Evolutionary conservation across 2,797 vertebrate species (phyloP).

Genomic region (Threskiornis aethiopicus): DNA sequence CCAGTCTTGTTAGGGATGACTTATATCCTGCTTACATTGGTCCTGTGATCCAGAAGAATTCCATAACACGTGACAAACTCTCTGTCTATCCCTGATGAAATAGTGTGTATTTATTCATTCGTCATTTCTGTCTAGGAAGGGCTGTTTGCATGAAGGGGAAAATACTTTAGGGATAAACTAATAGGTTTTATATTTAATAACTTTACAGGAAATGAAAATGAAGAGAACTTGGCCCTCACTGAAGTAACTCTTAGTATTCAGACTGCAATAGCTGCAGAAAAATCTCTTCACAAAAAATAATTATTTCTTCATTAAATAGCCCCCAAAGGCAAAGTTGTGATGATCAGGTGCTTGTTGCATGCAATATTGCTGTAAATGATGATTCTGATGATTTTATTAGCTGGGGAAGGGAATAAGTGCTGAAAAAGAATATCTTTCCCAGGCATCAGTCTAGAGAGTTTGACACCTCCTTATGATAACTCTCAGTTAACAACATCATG

Average conservation of each 20-base stretch:
- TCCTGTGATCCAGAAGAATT: neutral
- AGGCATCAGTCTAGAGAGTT: neutral
- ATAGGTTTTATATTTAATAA: neutral
- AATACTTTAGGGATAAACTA: neutral
- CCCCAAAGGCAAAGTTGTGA: neutral
- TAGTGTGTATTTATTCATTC: neutral
- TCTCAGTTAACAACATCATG: neutral
- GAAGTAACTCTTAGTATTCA: neutral
- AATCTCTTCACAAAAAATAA: neutral
- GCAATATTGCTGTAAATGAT: neutral
- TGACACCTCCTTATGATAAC: neutral
- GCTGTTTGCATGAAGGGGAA: neutral
- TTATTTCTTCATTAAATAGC: neutral
- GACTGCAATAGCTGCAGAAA: neutral
- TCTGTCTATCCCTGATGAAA: neutral
- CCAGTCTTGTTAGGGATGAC: neutral
- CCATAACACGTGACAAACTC: neutral
- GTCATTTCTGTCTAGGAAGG: neutral
- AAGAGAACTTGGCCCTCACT: neutral
- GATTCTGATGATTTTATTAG: neutral
- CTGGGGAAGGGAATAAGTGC: neutral
- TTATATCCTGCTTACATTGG: neutral
- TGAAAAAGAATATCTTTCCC: neutral
- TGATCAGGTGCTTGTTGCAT: neutral
- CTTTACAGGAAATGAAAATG: neutral